Conservation (phyloP, 2,113 vertebrate genomes). For the Lophius piscatorius region DNA sequence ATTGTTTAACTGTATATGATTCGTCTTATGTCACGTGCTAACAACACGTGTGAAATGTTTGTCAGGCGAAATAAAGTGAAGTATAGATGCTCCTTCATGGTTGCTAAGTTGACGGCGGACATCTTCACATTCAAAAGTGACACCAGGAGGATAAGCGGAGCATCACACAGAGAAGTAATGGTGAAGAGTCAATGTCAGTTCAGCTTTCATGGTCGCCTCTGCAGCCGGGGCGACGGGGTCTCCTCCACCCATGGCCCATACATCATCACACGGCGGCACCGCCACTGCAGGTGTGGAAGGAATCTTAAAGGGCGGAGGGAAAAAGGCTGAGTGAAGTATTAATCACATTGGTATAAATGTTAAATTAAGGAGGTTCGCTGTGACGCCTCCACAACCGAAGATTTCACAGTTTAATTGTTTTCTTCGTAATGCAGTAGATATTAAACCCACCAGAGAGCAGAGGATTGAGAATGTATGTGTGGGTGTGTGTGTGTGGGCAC, state of each 20-base stretch:
- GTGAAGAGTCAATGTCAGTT: constrained; percentile 29
- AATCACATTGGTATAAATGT: constrained; percentile 45
- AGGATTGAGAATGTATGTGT: too few relatives aligned
- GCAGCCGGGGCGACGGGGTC: constrained; percentile 20
- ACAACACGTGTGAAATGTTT: too few relatives aligned
- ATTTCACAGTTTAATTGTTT: constrained; percentile 27
- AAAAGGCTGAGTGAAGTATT: constrained; percentile 38
- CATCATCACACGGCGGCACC: constrained; percentile 28
- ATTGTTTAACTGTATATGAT: too few relatives aligned
- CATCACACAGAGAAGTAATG: too few relatives aligned
- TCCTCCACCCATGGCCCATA: constrained; percentile 27
- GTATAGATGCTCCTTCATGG: too few relatives aligned
- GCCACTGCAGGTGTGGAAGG: constrained; percentile 15
- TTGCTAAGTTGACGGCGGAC: too few relatives aligned
- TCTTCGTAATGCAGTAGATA: constrained; percentile 23
- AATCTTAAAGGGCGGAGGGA: constrained; percentile 31
- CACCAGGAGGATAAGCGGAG: too few relatives aligned
- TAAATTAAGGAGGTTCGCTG: constrained; percentile 28
- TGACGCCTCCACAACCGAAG: constrained; percentile 32
- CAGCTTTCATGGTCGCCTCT: constrained; percentile 24
- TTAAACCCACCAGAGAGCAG: background rate
- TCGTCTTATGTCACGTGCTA: too few relatives aligned
- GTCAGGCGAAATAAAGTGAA: too few relatives aligned
- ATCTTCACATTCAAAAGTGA: too few relatives aligned
- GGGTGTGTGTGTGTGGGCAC: too few relatives aligned